Evolutionary conservation across 2,888 invertebrate species (phyloP).

Genomic region (Hartigia nigra): DNA sequence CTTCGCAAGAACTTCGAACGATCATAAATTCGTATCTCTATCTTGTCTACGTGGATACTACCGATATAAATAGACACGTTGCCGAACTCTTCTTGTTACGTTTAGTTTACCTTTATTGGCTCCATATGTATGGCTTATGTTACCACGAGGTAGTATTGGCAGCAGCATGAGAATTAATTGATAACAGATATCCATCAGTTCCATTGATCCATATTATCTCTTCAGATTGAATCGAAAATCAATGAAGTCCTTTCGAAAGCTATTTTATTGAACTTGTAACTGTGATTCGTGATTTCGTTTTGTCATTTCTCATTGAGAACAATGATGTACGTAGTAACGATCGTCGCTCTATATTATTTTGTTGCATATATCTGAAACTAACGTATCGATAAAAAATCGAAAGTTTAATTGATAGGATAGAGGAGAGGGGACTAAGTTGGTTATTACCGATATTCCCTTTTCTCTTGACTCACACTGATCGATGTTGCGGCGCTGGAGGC

Average conservation of each 20-base stretch:
- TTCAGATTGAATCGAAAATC: background rate
- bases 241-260: background rate
- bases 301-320: background rate
- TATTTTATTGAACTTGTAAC: background rate
- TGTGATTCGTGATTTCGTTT: background rate
- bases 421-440: slow-evolving; percentile 18
- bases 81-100: background rate
- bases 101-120: background rate
- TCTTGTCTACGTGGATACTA: background rate
- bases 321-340: background rate
- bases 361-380: background rate
- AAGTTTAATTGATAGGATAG: slow-evolving; percentile 32
- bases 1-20: background rate
- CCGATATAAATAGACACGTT: background rate
- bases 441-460: slow-evolving; percentile 36
- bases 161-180: background rate
- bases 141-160: background rate
- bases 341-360: background rate
- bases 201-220: background rate
- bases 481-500: slow-evolving; percentile 50
- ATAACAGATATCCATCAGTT: background rate
- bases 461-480: slow-evolving; percentile 45
- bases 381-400: slow-evolving; percentile 21
- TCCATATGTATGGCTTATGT: background rate
- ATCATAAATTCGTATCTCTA: background rate